Evolutionary conservation across 2,797 vertebrate genomes (phyloP).

Genomic region (Enteromius mattozi): DNA sequence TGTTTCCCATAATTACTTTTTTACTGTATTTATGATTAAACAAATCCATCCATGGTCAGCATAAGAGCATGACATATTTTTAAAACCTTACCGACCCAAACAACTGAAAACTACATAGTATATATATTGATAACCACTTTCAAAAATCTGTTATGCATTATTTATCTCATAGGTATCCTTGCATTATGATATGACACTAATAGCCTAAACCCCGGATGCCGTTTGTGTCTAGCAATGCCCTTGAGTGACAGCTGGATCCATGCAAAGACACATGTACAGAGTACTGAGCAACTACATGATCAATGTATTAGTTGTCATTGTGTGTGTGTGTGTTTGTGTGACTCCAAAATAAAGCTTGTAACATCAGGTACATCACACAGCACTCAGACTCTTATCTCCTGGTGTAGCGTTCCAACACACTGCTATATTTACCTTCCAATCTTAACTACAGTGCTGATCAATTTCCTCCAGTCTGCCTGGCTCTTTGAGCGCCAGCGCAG

Average conservation of each 20-base stretch:
- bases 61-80: background rate
- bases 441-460: conserved; percentile 60
- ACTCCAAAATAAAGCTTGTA: conserved; percentile 50
- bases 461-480: conserved; percentile 51
- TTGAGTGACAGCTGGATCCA: conserved; percentile 42
- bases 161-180: background rate
- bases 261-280: conserved; percentile 30
- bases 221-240: conserved; percentile 30
- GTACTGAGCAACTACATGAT: conserved; percentile 47
- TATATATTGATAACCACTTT: background rate
- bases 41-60: background rate
- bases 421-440: conserved; percentile 63
- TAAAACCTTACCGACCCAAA: background rate
- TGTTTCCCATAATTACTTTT: background rate
- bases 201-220: conserved; percentile 10
- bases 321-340: conserved; percentile 33
- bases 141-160: background rate
- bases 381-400: conserved; percentile 49
- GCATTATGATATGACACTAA: background rate
- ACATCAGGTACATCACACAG: conserved; percentile 48
- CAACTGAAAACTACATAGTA: background rate
- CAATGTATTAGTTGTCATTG: conserved; percentile 49
- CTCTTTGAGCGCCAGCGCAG: conserved; percentile 48
- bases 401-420: conserved; percentile 46
- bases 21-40: background rate